These are phyloP conservation scores for Moxostoma hubbsi DNA, from an alignment of 2,797 vertebrate genomes.

Conservation along the genomic window DNA sequence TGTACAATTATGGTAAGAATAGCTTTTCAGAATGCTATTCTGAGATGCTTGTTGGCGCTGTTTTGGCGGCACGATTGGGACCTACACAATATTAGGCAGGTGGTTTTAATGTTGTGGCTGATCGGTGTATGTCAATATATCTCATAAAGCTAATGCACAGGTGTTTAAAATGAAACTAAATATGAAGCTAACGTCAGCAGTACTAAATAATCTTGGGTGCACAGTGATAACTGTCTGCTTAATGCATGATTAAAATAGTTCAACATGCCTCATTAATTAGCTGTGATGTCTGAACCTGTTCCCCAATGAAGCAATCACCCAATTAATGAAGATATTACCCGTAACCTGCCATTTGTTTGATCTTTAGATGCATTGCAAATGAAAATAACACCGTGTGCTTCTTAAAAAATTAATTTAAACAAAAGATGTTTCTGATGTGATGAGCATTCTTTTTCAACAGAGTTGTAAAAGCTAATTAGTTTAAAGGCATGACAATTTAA, in stretches of 20 bases:
- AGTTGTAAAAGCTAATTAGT: slow-evolving; percentile 8
- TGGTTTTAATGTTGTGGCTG: no score
- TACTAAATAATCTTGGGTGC: background rate
- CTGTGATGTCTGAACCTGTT: slow-evolving; percentile 9
- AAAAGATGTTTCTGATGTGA: background rate
- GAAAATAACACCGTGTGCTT: background rate
- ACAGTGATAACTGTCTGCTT: background rate
- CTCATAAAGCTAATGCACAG: background rate
- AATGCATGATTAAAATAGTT: slow-evolving; percentile 15
- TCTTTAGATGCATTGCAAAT: slow-evolving; percentile 16
- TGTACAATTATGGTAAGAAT: no score
- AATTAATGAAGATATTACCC: slow-evolving; percentile 3
- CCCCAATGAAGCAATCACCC: slow-evolving; percentile 26
- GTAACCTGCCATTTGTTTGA: slow-evolving; percentile 9
- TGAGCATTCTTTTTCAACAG: background rate
- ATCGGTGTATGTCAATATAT: no score
- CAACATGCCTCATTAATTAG: slow-evolving; percentile 7
- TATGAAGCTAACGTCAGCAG: slow-evolving; percentile 4
- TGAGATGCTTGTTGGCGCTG: no score
- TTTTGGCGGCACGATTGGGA: no score
- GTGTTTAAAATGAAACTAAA: slow-evolving; percentile 16
- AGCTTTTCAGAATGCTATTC: no score
- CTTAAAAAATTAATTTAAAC: background rate
- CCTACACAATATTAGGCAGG: no score
- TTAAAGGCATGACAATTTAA: slow-evolving; percentile 11